A percentile compares a stretch with the other conserved stretches of the same genome.
These are phyloP conservation scores for Fukomys damarensis DNA, from an alignment of 2,113 vertebrate species.

Conservation along the genomic window DNA sequence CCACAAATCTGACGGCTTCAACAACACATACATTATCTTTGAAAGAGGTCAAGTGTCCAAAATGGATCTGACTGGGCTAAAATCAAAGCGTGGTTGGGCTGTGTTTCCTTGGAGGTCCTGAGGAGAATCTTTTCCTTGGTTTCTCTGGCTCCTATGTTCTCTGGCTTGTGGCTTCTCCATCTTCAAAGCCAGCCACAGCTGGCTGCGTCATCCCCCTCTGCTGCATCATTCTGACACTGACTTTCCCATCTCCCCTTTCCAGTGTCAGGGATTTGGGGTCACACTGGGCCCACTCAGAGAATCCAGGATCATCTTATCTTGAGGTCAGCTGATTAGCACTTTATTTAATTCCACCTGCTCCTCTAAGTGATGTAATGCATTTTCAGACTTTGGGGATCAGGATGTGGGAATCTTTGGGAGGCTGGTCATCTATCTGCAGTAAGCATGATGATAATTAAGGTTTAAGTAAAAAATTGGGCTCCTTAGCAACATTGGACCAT, in stretches of 20 bases:
- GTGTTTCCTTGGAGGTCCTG: neutral
- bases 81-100: no score
- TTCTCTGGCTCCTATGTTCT: neutral
- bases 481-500: neutral
- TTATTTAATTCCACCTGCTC: neutral
- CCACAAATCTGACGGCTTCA: neutral
- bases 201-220: no score
- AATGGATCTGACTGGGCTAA: neutral
- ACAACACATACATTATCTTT: neutral
- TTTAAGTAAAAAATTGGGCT: neutral
- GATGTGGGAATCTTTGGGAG: neutral
- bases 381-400: no score
- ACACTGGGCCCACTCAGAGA: accelerated
- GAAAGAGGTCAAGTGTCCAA: neutral
- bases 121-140: neutral
- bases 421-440: neutral
- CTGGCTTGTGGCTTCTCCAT: neutral
- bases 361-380: neutral
- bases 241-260: neutral
- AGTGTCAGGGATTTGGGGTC: accelerated
- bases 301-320: neutral
- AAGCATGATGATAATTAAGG: neutral
- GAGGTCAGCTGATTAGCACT: neutral
- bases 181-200: accelerated
- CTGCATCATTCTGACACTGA: neutral